These are phyloP conservation scores for Xyrauchen texanus DNA, from an alignment of 2,113 vertebrate genomes.

Conservation along the genomic window DNA sequence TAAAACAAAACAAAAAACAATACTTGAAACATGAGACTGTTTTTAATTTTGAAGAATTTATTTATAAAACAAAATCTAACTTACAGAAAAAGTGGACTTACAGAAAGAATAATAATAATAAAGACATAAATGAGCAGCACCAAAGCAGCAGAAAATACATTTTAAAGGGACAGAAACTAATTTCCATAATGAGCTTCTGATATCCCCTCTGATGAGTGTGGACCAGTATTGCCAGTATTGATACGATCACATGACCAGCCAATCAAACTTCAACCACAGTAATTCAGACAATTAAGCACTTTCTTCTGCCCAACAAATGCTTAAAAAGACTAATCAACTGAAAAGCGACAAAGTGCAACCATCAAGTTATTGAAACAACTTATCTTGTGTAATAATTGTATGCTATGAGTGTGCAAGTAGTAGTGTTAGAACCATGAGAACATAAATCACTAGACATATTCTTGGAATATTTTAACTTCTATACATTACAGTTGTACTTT, in stretches of 20 bases:
- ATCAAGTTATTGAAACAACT: conserved; percentile 1
- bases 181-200: neutral
- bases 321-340: neutral
- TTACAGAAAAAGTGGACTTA: neutral
- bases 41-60: neutral
- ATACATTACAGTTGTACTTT: neutral
- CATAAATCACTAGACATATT: conserved; percentile 1
- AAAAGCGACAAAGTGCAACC: neutral
- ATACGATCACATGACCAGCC: neutral
- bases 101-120: neutral
- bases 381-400: neutral
- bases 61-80: neutral
- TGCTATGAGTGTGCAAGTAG: neutral
- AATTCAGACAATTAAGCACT: neutral
- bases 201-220: neutral
- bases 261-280: neutral
- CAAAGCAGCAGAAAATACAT: neutral
- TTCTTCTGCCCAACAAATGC: neutral
- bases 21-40: neutral
- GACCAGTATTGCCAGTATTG: neutral
- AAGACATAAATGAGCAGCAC: conserved; percentile 22
- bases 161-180: neutral
- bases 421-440: neutral
- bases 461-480: neutral
- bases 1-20: too few relatives aligned